Evolutionary conservation across 1,140 invertebrate genomes (phyloP).

Genomic region (Rhyacophila brunnea): DNA sequence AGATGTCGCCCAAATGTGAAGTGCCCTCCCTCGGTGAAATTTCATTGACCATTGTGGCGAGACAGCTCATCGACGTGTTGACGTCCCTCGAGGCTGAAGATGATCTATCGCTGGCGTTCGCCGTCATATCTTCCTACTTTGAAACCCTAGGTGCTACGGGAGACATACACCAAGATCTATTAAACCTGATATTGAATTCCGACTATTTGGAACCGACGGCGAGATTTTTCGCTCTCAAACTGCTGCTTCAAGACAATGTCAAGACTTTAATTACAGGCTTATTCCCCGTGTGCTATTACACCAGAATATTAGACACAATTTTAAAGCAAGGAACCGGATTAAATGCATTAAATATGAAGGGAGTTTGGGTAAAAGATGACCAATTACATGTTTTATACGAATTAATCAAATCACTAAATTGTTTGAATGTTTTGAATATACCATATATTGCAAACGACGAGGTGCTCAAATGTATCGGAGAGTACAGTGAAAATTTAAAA

Average conservation of each 20-base stretch:
- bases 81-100: slow-evolving; percentile 51
- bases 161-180: slow-evolving; percentile 63
- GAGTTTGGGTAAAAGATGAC: slow-evolving; percentile 68
- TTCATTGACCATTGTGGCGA: slow-evolving; percentile 49
- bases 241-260: slow-evolving; percentile 62
- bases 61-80: slow-evolving; percentile 50
- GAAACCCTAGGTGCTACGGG: slow-evolving; percentile 56
- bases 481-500: slow-evolving; percentile 56
- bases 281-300: slow-evolving; percentile 65
- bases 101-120: slow-evolving; percentile 56
- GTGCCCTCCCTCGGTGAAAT: slow-evolving; percentile 49
- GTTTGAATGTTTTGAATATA: slow-evolving; percentile 60
- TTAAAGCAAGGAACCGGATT: slow-evolving; percentile 58
- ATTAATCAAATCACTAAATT: slow-evolving; percentile 55
- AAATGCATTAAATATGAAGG: slow-evolving; percentile 64
- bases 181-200: slow-evolving; percentile 60
- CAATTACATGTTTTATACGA: slow-evolving; percentile 61
- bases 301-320: slow-evolving; percentile 62
- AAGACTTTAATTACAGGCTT: slow-evolving; percentile 62
- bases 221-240: slow-evolving; percentile 60
- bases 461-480: slow-evolving; percentile 59
- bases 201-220: slow-evolving; percentile 64
- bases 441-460: slow-evolving; percentile 68
- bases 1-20: slow-evolving; percentile 52
- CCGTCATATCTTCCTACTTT: slow-evolving; percentile 58